These are phyloP conservation scores for Leptinotarsa texana DNA, from an alignment of 1,140 invertebrate genomes.

Conservation along the genomic window DNA sequence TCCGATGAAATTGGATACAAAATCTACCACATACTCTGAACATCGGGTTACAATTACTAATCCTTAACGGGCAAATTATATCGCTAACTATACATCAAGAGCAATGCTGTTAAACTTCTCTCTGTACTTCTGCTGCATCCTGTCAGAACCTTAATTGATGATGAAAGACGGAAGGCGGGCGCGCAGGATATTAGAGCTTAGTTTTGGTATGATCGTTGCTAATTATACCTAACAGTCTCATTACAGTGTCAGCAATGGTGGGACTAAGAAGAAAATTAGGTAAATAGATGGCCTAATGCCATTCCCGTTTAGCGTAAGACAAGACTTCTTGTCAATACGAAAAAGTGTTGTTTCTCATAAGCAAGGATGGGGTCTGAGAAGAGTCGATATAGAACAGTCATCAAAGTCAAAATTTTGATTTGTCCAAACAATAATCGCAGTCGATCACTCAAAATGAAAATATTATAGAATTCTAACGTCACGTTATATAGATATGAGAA, in stretches of 20 bases:
- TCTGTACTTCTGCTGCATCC: background rate
- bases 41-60: background rate
- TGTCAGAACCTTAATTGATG: background rate
- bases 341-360: slow-evolving; percentile 3
- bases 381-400: background rate
- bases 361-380: background rate
- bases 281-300: slow-evolving; percentile 30
- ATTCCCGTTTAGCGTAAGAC: slow-evolving; percentile 13
- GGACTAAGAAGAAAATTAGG: slow-evolving; percentile 27
- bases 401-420: background rate
- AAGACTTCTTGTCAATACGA: slow-evolving; percentile 8
- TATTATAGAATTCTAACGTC: no score
- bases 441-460: no score
- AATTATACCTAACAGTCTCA: background rate
- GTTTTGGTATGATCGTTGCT: background rate
- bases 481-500: no score
- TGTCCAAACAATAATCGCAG: no score
- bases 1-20: background rate
- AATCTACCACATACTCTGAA: background rate
- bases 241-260: background rate
- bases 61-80: background rate
- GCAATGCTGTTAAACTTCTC: background rate
- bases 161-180: background rate
- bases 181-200: background rate
- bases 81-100: background rate